Evolutionary conservation across 2,113 vertebrate genomes (phyloP), one percentile per base, ranked within the genome.

Genomic region (Lota lota): DNA sequence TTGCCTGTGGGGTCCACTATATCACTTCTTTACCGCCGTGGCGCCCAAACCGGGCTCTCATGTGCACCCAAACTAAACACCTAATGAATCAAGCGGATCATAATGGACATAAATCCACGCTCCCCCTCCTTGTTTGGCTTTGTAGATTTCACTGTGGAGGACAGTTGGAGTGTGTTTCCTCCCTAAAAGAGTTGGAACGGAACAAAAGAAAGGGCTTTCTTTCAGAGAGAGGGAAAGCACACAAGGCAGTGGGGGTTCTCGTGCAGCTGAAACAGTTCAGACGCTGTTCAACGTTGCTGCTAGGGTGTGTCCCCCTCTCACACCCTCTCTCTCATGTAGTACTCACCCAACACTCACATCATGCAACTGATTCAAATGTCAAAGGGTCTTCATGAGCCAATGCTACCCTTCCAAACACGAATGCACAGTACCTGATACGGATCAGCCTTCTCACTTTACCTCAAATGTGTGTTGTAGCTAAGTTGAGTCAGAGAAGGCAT

Each of bases 221-320:
- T 71, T 77, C 75, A 83, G 82, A 81, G 81, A 28, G 22, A 75
- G 68, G 72, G 68, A 68, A 85, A 77, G 76, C 28, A 80, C 75
- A 80, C 4, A 22, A 50, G 74, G 80, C 67, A 79, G 64, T 73
- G 77, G 73, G 74, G 87, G 78, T 77, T 84, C 79, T 79, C 78
- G 77, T 66, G 69, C 74, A 73, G 81, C 80, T 80, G 87, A 87
- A 58, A 85, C 75, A 84, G 80, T 72, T 63, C 73, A 72, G 74
- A 78, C 71, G 82, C 69, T 72, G 80, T 80, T 83, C 83, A 67
- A 47, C 78, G 73, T 85, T 77, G 76, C 82, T 85, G 81, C 76
- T 76, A 72, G 61, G 8, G 72, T 59, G 33, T 58, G 72, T 56
- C 18, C 14, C 40, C 12, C 40, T 47, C 40, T 47, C 40, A 11